Conservation (phyloP, 2,888 invertebrate species). For the Tachina grossa region DNA sequence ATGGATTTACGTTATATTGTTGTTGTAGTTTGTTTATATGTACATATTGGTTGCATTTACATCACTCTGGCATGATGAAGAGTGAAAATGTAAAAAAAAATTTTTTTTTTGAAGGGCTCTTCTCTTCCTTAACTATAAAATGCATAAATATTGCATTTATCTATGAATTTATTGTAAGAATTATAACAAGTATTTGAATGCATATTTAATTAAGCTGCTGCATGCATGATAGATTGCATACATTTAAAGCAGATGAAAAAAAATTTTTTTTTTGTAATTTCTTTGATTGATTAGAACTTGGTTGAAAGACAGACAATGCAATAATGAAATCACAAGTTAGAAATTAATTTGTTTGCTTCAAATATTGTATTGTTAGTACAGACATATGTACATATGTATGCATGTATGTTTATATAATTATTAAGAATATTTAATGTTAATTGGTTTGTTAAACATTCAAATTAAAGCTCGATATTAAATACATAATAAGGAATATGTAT, state of each 20-base stretch:
- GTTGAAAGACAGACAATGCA: neutral
- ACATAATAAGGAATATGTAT: neutral
- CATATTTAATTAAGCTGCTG: constrained; percentile 26
- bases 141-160: constrained; percentile 1
- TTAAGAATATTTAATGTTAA: neutral
- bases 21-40: neutral
- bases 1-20: neutral
- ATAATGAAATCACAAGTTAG: constrained; percentile 32
- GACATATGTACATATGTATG: too few species aligned
- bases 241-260: constrained; percentile 8
- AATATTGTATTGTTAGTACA: neutral
- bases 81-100: neutral
- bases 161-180: neutral
- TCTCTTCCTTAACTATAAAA: neutral
- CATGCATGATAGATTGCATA: constrained; percentile 31
- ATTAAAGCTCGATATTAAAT: neutral
- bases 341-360: constrained; percentile 33
- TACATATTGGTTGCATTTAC: constrained; percentile 30
- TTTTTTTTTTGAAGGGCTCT: neutral
- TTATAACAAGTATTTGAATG: constrained; percentile 2
- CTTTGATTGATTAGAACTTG: constrained; percentile 37
- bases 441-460: constrained; percentile 7
- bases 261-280: constrained; percentile 6
- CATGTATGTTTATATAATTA: constrained; percentile 6
- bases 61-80: constrained; percentile 15